Evolutionary conservation across 2,888 invertebrate species (phyloP).

Genomic region (Tupiocoris notatus): DNA sequence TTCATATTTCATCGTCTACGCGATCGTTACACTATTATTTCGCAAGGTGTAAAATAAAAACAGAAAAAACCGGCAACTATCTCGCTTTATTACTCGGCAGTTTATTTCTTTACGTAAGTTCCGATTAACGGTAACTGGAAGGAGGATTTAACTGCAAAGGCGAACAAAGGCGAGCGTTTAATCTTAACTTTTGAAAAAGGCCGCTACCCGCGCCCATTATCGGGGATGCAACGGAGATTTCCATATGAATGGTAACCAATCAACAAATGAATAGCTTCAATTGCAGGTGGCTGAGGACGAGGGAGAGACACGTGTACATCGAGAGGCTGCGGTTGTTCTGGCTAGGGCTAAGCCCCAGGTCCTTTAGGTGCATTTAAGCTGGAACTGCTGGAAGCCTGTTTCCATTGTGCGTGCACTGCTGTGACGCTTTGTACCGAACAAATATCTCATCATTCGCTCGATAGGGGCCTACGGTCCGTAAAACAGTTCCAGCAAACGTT

Average conservation of each 20-base stretch:
- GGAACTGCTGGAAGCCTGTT: neutral
- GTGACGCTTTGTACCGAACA: conserved; percentile 12
- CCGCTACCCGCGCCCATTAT: neutral
- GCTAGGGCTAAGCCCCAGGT: neutral
- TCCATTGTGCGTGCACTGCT: conserved; percentile 5
- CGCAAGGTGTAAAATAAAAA: too few relatives aligned
- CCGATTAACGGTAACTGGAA: too few relatives aligned
- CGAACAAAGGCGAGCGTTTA: conserved; percentile 18
- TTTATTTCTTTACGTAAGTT: too few relatives aligned
- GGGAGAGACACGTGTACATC: neutral
- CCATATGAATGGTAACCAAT: conserved; percentile 37
- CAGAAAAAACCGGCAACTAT: too few relatives aligned
- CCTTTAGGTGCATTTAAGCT: neutral
- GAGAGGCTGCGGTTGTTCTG: neutral
- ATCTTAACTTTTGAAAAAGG: conserved; percentile 24
- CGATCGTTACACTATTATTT: too few relatives aligned
- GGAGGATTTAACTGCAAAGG: neutral
- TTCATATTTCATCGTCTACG: too few relatives aligned
- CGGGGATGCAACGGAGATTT: neutral
- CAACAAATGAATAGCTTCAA: conserved; percentile 40
- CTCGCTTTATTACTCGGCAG: too few relatives aligned
- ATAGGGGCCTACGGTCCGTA: neutral
- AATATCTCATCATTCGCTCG: conserved; percentile 38
- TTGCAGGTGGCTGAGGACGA: conserved; percentile 31
- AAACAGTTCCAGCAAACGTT: neutral